A percentile compares a stretch with the other conserved stretches of the same genome.
Conservation (phyloP, 2,797 vertebrate genomes). For the Lepus townsendii region DNA sequence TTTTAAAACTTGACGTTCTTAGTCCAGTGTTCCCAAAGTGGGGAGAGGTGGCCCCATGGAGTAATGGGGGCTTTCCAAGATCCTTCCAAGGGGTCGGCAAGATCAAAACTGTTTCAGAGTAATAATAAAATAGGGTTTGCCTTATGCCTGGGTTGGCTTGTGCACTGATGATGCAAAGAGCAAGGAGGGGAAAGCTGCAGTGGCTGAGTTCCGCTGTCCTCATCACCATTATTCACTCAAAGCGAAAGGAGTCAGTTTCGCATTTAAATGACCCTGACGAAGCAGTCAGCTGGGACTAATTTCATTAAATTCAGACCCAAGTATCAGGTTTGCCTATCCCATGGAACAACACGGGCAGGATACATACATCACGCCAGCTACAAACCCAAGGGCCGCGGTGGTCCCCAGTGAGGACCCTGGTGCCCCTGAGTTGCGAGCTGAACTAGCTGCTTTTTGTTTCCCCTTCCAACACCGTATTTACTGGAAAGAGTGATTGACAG, state of each 20-base stretch:
- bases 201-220: fast-evolving
- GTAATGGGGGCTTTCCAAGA: not conserved
- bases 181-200: too few relatives aligned
- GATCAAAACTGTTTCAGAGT: not conserved
- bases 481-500: conserved; percentile 57
- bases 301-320: not conserved
- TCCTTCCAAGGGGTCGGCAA: not conserved
- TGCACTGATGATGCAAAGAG: not conserved
- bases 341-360: not conserved
- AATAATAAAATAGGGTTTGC: not conserved
- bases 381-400: fast-evolving
- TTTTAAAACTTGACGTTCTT: not conserved
- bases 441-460: conserved; percentile 13
- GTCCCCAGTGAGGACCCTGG: not conserved
- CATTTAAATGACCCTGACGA: not conserved
- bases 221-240: not conserved
- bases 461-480: conserved; percentile 46
- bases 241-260: not conserved
- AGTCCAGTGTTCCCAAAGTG: not conserved
- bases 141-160: not conserved
- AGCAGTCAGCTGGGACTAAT: not conserved
- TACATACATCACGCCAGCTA: not conserved
- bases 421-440: not conserved
- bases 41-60: not conserved
- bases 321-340: not conserved